Base-by-base conservation (phyloP, 2,113 vertebrate species). In the Petromus typicus region DNA sequence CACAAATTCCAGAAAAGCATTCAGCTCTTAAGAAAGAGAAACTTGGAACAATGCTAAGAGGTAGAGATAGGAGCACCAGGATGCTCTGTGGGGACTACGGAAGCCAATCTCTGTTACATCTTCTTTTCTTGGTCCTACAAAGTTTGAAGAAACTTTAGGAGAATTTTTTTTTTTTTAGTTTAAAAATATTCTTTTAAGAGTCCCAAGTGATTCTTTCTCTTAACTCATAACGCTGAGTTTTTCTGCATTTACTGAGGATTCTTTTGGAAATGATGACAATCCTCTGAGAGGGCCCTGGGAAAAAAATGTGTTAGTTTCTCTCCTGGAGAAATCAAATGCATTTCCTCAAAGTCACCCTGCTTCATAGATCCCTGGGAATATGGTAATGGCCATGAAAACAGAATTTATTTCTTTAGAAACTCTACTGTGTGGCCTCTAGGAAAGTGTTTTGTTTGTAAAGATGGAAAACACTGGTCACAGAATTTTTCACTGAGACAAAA, bases 101-200 rank as follows among this genome's bases (percentile, higher is more conserved):
- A 86, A 80, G 57, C 27, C 22, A 30, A 90, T 64, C 5, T 48
- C 63, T 40, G 0, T 43, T 79, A 57, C 64, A 66, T 48, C 45
- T 89, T 90, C 61, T 7, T 5, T 93, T 89, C 32, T 85, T n/a
- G 57, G 13, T 57, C 84, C 59, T 64, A 54, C 81, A 80, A 95
- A 89, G 95, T 95, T 95, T 81, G 32, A 37, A 90, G 57, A 90
- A 96, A 96, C 85, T 96, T 96, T 78, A 10, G 20, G 84, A 23
- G 27, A 45, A n/a, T n/a, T n/a, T n/a, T n/a, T n/a, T 40, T 69
- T 61, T 63, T 67, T 86, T 83, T 66, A 16, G 12, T 37, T 93
- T 95, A 67, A 93, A 98, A 94, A 79, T 95, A 76, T 86, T 96
- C 83, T 61, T 95, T 88, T 81, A 54, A n/a, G 84, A 79, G 59